Percentiles rank a stretch among this genome's conserved stretches.
phyloP scores from a whole-genome alignment of 2,113 vertebrate species.

The Riparia riparia region DNA sequence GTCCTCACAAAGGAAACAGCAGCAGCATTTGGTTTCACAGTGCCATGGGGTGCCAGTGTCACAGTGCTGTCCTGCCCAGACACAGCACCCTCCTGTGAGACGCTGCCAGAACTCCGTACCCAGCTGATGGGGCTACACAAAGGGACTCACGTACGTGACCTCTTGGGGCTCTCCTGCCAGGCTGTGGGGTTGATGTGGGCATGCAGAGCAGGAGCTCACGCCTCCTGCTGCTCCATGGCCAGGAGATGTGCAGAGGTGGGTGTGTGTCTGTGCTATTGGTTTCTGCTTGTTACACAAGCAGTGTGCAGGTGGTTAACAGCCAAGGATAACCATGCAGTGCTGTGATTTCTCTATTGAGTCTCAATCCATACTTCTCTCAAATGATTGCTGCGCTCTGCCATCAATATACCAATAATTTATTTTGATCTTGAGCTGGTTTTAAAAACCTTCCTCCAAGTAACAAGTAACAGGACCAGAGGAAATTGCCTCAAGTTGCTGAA shows the following conservation, averaged over 20 bases:
- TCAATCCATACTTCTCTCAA: not conserved
- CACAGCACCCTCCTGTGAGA: not conserved
- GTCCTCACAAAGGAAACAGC: accelerated
- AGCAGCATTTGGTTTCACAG: not conserved
- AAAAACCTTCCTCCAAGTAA: not conserved
- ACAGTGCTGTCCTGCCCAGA: accelerated
- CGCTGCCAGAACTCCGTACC: not conserved
- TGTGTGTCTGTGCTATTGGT: not conserved
- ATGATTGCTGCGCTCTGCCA: not conserved
- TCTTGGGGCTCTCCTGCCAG: not conserved
- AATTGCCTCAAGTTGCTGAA: not conserved
- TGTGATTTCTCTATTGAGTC: not conserved
- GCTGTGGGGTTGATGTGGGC: accelerated
- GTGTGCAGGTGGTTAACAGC: not conserved
- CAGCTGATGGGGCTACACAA: accelerated
- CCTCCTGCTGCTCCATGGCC: not conserved
- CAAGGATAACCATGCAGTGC: too few species aligned
- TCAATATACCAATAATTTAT: not conserved
- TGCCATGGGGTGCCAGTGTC: not conserved
- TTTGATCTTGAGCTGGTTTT: not conserved
- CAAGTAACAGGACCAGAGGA: accelerated
- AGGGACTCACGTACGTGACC: accelerated
- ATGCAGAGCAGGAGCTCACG: not conserved
- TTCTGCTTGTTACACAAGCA: not conserved
- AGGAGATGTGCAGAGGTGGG: accelerated